phyloP scores from a whole-genome alignment of 2,113 vertebrate species.

The Corythornis cristatus region DNA sequence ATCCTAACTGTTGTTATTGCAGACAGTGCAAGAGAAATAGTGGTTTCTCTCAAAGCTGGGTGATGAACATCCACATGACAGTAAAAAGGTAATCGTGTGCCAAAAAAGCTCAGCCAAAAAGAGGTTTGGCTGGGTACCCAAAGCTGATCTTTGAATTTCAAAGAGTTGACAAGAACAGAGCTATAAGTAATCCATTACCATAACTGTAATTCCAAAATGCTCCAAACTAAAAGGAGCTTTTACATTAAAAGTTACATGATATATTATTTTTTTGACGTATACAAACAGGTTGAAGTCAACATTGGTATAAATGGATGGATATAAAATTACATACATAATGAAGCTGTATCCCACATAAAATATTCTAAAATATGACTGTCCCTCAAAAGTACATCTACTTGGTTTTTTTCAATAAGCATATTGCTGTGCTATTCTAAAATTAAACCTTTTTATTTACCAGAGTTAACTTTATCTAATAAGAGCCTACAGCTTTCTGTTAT shows the following conservation, averaged over 20 bases:
- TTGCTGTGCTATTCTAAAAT: not conserved
- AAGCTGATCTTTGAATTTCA: slow-evolving; percentile 58
- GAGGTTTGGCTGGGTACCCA: slow-evolving; percentile 52
- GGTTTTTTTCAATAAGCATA: not conserved
- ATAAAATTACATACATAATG: not conserved
- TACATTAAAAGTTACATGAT: slow-evolving; percentile 8
- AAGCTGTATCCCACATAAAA: not conserved
- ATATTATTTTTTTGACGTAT: not conserved
- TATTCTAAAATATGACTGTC: not conserved
- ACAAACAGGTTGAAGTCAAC: not conserved
- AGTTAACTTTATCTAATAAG: slow-evolving; percentile 43
- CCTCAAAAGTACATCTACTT: not conserved
- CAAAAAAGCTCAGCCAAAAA: slow-evolving; percentile 38
- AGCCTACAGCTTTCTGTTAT: slow-evolving; percentile 51
- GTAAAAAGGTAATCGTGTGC: slow-evolving; percentile 31
- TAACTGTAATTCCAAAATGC: slow-evolving; percentile 11
- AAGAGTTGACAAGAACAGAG: slow-evolving; percentile 49
- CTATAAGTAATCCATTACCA: slow-evolving; percentile 30
- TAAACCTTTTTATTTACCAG: slow-evolving; percentile 38
- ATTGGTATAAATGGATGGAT: not conserved
- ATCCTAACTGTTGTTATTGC: slow-evolving; percentile 47
- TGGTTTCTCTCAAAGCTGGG: slow-evolving; percentile 53
- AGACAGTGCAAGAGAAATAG: slow-evolving; percentile 43
- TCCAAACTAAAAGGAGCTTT: slow-evolving; percentile 14
- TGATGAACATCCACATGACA: slow-evolving; percentile 51